Conservation (phyloP, 2,113 vertebrate species). For the Caretta caretta region DNA sequence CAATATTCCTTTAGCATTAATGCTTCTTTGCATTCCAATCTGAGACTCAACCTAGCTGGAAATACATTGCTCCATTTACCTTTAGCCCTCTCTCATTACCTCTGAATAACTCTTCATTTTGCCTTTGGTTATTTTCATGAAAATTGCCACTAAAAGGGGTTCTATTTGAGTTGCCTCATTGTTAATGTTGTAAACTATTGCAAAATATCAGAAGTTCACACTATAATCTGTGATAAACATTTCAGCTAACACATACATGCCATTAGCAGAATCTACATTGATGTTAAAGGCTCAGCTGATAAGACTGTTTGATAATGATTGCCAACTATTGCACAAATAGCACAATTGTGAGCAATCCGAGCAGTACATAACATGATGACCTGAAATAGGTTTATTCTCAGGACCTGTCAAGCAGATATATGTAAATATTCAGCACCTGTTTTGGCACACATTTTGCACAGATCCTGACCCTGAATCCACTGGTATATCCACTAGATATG, state of each 20-base stretch:
- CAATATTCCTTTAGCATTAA: neutral
- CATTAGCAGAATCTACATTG: constrained; percentile 57
- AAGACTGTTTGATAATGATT: constrained; percentile 73
- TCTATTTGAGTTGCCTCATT: constrained; percentile 57
- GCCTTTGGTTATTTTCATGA: constrained; percentile 57
- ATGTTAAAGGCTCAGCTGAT: constrained; percentile 69
- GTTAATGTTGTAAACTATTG: constrained; percentile 58
- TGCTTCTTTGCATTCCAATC: constrained; percentile 62
- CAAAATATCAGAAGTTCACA: constrained; percentile 69
- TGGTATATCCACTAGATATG: neutral
- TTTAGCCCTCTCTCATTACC: constrained; percentile 36
- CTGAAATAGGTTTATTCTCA: constrained; percentile 6
- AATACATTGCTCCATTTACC: constrained; percentile 54
- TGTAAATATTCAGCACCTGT: neutral
- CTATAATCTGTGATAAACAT: constrained; percentile 68
- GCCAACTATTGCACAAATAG: constrained; percentile 68
- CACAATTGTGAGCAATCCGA: constrained; percentile 50
- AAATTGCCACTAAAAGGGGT: constrained; percentile 71
- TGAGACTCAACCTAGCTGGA: constrained; percentile 59
- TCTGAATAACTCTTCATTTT: constrained; percentile 68
- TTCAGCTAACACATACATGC: constrained; percentile 67
- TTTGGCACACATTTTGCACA: constrained; percentile 3
- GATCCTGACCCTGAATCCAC: neutral
- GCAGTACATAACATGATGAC: constrained; percentile 14
- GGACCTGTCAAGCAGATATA: neutral